Evolutionary conservation across 1,140 invertebrate species (phyloP).

Genomic region (Eciton burchellii): DNA sequence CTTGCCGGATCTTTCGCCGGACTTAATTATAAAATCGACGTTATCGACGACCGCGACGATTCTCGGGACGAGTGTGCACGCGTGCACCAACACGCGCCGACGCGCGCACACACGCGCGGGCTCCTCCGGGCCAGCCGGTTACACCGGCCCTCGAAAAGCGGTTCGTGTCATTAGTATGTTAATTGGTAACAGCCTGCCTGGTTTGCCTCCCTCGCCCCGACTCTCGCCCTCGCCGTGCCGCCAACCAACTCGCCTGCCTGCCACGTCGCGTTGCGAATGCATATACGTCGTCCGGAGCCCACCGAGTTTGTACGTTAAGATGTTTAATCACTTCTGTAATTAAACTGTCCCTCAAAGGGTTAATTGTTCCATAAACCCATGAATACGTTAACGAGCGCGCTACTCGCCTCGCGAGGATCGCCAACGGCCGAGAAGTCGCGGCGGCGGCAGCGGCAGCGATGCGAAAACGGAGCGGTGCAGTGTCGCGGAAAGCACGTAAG

Average conservation of each 20-base stretch:
- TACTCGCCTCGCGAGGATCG: slow-evolving; percentile 76
- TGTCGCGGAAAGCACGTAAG: not conserved
- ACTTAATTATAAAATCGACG: not conserved
- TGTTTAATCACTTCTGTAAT: slow-evolving; percentile 86
- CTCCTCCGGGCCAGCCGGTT: slow-evolving; percentile 62
- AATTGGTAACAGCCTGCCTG: slow-evolving; percentile 75
- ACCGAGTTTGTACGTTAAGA: slow-evolving; percentile 85
- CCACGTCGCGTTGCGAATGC: slow-evolving; percentile 75
- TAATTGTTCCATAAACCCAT: slow-evolving; percentile 85
- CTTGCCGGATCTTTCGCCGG: not conserved
- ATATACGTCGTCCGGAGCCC: slow-evolving; percentile 66
- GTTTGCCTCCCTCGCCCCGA: slow-evolving; percentile 45
- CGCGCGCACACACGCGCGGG: not conserved
- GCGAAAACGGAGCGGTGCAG: slow-evolving; percentile 35
- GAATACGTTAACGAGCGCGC: slow-evolving; percentile 85
- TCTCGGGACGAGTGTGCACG: not conserved
- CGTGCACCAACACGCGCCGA: not conserved
- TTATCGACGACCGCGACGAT: not conserved
- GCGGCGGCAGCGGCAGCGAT: slow-evolving; percentile 21
- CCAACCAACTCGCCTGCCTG: slow-evolving; percentile 65
- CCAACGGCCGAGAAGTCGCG: slow-evolving; percentile 74
- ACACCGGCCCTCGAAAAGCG: slow-evolving; percentile 74
- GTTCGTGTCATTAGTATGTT: slow-evolving; percentile 78
- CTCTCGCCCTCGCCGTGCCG: slow-evolving; percentile 21
- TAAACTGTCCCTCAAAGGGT: slow-evolving; percentile 86